These are phyloP conservation scores for Thamnophis elegans DNA, from an alignment of 2,797 vertebrate species.

Conservation along the genomic window DNA sequence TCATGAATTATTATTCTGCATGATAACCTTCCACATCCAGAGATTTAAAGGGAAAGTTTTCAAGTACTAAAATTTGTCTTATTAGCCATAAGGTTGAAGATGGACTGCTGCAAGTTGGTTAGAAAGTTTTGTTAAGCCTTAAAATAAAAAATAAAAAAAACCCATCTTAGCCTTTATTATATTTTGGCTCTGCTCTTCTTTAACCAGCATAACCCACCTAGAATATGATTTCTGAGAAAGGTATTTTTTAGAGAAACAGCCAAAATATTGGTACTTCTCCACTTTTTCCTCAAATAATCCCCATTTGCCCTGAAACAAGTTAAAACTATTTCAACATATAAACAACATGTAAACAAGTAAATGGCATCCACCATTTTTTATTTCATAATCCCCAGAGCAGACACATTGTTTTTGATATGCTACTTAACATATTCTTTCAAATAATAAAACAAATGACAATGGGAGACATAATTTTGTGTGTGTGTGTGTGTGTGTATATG, in stretches of 20 bases:
- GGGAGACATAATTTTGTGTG: background rate
- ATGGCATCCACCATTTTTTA: background rate
- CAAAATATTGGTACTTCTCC: background rate
- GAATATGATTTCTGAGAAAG: background rate
- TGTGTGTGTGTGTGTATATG: too few relatives aligned
- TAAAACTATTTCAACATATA: background rate
- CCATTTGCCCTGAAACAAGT: background rate
- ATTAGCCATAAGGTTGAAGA: background rate
- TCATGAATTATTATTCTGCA: background rate
- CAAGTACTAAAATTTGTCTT: background rate
- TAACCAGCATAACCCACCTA: background rate
- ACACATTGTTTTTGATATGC: background rate
- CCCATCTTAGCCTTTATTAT: background rate
- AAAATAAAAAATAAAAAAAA: too few relatives aligned
- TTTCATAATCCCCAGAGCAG: background rate
- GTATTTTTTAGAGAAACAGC: background rate
- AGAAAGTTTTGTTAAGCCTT: background rate
- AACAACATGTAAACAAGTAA: background rate
- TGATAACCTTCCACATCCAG: background rate
- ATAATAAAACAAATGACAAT: background rate
- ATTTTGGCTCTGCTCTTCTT: background rate
- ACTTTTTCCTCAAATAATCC: background rate
- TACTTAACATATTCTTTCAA: background rate
- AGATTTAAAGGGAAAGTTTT: background rate
- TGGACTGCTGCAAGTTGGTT: background rate